phyloP scores from a whole-genome alignment of 2,113 vertebrate genomes.

The Crotophaga sulcirostris region DNA sequence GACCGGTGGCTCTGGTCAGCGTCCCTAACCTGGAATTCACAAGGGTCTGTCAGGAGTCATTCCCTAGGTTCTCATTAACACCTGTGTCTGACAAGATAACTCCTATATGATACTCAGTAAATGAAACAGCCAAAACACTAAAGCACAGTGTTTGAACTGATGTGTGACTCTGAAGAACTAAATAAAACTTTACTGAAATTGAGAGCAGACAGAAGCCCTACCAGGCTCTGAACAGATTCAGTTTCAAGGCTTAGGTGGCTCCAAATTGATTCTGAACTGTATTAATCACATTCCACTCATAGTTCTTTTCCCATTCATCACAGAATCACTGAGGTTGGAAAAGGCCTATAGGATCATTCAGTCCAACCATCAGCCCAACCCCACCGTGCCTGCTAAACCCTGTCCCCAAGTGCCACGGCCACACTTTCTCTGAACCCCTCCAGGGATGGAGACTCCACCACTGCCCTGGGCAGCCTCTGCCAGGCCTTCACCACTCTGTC shows the following conservation, averaged over 20 bases:
- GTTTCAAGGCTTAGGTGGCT: background rate
- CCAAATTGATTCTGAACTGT: background rate
- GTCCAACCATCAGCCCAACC: no score
- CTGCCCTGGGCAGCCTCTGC: no score
- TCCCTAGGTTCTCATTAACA: background rate
- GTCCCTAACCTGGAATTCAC: constrained; percentile 52
- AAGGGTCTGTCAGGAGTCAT: background rate
- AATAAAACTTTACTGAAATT: rapidly evolving
- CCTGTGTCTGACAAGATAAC: background rate
- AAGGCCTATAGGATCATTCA: no score
- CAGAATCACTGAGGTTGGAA: no score
- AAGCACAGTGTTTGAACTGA: background rate
- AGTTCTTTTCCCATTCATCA: rapidly evolving
- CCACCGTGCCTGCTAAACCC: no score
- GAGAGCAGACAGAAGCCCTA: background rate
- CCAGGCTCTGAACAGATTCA: background rate
- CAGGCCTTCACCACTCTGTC: no score
- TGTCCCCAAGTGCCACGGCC: no score
- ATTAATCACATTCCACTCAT: rapidly evolving
- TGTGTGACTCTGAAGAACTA: rapidly evolving
- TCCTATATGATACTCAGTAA: background rate
- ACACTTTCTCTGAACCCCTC: no score
- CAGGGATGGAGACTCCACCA: no score
- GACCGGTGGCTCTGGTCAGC: background rate
- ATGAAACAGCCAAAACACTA: background rate